Evolutionary conservation across 2,113 vertebrate species (phyloP), one percentile per base, ranked within the genome.

Genomic region (Apeltes quadracus): DNA sequence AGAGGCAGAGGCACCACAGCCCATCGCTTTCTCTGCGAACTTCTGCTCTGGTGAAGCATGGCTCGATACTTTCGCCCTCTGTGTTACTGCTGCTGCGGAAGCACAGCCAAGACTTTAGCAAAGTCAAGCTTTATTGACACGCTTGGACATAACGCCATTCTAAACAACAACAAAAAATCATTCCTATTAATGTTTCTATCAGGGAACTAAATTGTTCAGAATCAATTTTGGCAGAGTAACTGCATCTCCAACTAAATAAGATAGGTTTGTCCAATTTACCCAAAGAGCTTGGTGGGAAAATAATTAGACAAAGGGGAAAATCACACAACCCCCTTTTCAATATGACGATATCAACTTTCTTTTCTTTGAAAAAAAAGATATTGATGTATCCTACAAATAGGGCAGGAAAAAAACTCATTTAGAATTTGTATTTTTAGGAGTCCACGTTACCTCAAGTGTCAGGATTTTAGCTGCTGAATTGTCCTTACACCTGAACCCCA

Each of bases 121-220:
- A n/a, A 53, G 65, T 75, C 78, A 69, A 68, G 78, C 66, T 82
- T 76, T 88, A 88, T 84, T 87, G 86, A 86, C 74, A 85, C 39
- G 39, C 72, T 61, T 67, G 65, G 73, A 83, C 72, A 76, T 86
- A 72, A 78, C 34, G 69, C 65, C 55, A 68, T 25, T 58, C 62
- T 79, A 72, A 85, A 86, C 79, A 46, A 46, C 7, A 22, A n/a
- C 1, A 10, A n/a, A 87, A 85, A 87, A 87, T 84, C 75, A 79
- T 84, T 82, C 61, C 46, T 78, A 86, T 84, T 86, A 77, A 79
- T 82, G 81, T 80, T 87, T 67, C 44, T 65, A 70, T 76, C 73
- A 55, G 79, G 22, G 53, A 57, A 64, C 77, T 82, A 78, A 76
- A 78, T 88, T 82, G 87, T 61, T 64, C 69, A 2, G 2, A 77